Evolutionary conservation across 2,888 invertebrate species (phyloP), one percentile per base, ranked within the genome.

Genomic region (Byasa hedistus): DNA sequence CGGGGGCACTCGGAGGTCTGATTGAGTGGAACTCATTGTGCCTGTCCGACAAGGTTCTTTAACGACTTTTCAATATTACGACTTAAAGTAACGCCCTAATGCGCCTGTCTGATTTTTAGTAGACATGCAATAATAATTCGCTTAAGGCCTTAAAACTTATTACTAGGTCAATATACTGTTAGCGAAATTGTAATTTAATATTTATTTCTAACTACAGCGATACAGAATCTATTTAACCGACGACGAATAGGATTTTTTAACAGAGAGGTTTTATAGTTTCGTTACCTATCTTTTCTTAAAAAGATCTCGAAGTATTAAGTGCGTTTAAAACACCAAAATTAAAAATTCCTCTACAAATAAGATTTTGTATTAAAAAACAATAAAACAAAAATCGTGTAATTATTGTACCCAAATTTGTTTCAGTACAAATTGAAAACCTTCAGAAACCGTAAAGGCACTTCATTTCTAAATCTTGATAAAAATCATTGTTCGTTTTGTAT

Each of bases 41-140:
- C 32, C 57, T 64, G 64, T 58, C 51, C 65, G 56, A 66, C 57
- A 10, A 61, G 56, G 51, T 57, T 32, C 51, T 65, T 61, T 61
- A 66, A 66, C 61, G 65, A 61, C 61, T 65, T 61, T 66, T 66
- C 61, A 66, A 66, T 61, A 57, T 57, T 57, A 61, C 60, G 32
- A 61, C 48, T 65, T 61, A 22, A 60, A 61, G 61, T 61, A 61
- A 61, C 61, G 57, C 66, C 39, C 32, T 66, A 61, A 61, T 66
- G 66, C 61, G 57, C 52, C 52, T 39, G 66, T 61, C 66, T 52
- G 21, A 65, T 24, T 66, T 65, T 61, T 61, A 66, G 57, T 57
- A 51, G 66, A 66, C 61, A 51, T 65, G 66, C 52, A 57, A 57
- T 66, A 66, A 66, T 61, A 61, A 39, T 61, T 66, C 19, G 61